phyloP scores from a whole-genome alignment of 2,113 vertebrate genomes.

The Vicugna pacos region DNA sequence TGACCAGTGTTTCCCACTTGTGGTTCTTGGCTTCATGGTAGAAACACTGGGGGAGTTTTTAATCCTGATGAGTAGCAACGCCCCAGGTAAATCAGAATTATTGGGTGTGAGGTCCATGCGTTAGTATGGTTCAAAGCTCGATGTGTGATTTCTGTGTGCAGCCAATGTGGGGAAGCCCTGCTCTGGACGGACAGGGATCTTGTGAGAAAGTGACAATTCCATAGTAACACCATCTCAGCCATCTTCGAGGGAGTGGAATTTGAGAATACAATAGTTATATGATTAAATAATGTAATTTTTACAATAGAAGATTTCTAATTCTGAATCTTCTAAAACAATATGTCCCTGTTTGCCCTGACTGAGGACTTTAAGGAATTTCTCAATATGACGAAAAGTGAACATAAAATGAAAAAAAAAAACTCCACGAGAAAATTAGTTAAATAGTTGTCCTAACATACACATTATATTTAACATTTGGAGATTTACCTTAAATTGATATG shows the following conservation, averaged over 20 bases:
- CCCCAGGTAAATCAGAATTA: not conserved
- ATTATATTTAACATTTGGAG: not conserved
- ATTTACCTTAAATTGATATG: not conserved
- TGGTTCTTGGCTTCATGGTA: not conserved
- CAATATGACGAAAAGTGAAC: not conserved
- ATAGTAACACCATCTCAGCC: no score
- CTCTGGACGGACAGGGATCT: fast-evolving
- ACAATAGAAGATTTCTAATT: not conserved
- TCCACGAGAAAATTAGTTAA: not conserved
- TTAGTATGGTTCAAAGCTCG: not conserved
- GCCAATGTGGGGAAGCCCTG: not conserved
- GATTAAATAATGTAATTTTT: not conserved
- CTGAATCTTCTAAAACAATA: not conserved
- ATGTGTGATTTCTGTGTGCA: not conserved
- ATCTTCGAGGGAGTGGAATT: not conserved
- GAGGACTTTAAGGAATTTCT: not conserved
- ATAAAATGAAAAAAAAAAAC: not conserved
- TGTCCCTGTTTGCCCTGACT: not conserved
- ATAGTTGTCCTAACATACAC: not conserved
- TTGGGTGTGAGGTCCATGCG: not conserved
- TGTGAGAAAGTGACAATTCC: not conserved
- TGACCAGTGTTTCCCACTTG: not conserved
- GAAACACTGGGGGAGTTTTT: not conserved
- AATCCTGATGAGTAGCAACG: not conserved
- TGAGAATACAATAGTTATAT: not conserved